A percentile compares a stretch with the other conserved stretches of the same genome.
phyloP scores from a whole-genome alignment of 2,888 invertebrate species.

The Ophion obscuratus region DNA sequence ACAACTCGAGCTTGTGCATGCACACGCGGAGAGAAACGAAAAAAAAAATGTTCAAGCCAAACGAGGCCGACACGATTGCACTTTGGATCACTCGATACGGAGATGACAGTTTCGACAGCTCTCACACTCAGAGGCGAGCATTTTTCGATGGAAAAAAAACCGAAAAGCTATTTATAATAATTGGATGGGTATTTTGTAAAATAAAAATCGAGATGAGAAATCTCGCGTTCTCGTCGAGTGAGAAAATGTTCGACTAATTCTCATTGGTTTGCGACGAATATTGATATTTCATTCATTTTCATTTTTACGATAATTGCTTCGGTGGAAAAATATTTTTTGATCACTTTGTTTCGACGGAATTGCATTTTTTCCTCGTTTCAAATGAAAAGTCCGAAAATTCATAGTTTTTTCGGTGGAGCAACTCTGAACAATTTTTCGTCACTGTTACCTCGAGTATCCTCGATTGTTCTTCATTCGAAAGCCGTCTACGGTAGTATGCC shows the following conservation, averaged over 20 bases:
- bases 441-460: too few relatives aligned
- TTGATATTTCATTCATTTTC: neutral
- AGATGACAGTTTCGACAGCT: slow-evolving; percentile 35
- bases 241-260: neutral
- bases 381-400: too few relatives aligned
- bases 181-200: too few relatives aligned
- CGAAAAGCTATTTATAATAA: neutral
- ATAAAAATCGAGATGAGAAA: too few relatives aligned
- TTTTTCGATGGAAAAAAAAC: slow-evolving; percentile 4
- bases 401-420: neutral
- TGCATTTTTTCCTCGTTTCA: too few relatives aligned
- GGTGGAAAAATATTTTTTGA: too few relatives aligned
- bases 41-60: slow-evolving; percentile 16
- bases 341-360: too few relatives aligned
- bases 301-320: too few relatives aligned
- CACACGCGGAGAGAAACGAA: slow-evolving; percentile 13
- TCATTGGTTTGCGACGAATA: neutral
- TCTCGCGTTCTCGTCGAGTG: too few relatives aligned
- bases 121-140: neutral
- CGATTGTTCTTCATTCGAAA: too few relatives aligned
- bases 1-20: slow-evolving; percentile 6
- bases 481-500: too few relatives aligned
- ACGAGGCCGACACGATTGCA: slow-evolving; percentile 46
- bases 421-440: slow-evolving; percentile 11
- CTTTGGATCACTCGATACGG: slow-evolving; percentile 15